Conservation (phyloP, 2,888 invertebrate species). For the Dasypolia templi region DNA sequence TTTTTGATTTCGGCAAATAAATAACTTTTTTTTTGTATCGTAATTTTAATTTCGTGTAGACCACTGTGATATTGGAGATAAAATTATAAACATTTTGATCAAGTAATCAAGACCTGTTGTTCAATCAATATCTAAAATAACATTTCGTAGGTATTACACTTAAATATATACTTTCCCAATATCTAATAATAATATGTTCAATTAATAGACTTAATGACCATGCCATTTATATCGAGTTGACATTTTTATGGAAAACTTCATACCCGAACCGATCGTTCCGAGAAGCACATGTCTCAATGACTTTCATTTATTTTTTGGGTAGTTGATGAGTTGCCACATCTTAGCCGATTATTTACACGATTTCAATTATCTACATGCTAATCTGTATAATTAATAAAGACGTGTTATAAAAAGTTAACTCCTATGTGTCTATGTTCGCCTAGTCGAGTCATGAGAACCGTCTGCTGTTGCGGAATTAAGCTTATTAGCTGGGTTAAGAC, state of each 20-base stretch:
- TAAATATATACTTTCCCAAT: slow-evolving; percentile 13
- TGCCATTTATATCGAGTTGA: slow-evolving; percentile 57
- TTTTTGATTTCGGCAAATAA: slow-evolving; percentile 43
- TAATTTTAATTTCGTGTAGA: slow-evolving; percentile 4
- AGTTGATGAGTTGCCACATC: slow-evolving; percentile 73
- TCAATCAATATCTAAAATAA: slow-evolving; percentile 4
- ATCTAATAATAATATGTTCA: no score
- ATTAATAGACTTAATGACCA: slow-evolving; percentile 45
- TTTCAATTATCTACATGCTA: slow-evolving; percentile 81
- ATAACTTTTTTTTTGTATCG: slow-evolving; percentile 13
- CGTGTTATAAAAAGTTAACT: slow-evolving; percentile 68
- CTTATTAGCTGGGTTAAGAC: slow-evolving; percentile 36
- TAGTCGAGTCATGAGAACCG: slow-evolving; percentile 49
- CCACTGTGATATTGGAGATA: background rate
- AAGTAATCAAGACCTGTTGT: background rate
- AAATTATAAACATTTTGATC: background rate
- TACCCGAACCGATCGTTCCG: slow-evolving; percentile 68
- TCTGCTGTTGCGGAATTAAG: slow-evolving; percentile 47
- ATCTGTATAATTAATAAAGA: slow-evolving; percentile 79
- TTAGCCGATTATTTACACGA: slow-evolving; percentile 80
- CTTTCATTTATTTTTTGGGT: slow-evolving; percentile 73
- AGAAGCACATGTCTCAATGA: slow-evolving; percentile 74
- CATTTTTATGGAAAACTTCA: slow-evolving; percentile 63
- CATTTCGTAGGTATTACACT: background rate
- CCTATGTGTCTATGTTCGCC: slow-evolving; percentile 62